Evolutionary conservation across 1,140 invertebrate genomes (phyloP).

Genomic region (Zaprionus tsacasi): DNA sequence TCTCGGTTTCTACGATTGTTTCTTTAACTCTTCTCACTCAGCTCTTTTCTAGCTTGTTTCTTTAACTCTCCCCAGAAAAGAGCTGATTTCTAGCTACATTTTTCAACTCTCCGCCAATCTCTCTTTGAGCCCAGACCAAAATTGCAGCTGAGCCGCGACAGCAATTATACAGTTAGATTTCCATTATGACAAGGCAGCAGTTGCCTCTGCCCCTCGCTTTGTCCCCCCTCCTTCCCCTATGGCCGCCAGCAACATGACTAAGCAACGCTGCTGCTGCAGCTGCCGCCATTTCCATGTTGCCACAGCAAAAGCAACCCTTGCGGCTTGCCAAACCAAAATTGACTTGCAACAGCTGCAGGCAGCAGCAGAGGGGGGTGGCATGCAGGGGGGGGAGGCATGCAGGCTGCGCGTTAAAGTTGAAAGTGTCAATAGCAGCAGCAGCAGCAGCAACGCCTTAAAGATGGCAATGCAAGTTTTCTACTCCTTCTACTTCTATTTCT

Average conservation of each 20-base stretch:
- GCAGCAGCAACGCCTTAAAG: slow-evolving; percentile 26
- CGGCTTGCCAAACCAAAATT: slow-evolving; percentile 26
- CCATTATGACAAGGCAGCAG: slow-evolving; percentile 6
- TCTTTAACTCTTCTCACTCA: neutral
- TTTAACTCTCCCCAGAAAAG: neutral
- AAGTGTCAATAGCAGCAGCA: slow-evolving; percentile 52
- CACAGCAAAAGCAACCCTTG: slow-evolving; percentile 47
- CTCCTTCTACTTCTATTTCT: neutral
- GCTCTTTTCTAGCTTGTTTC: neutral
- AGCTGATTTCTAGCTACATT: too few relatives aligned
- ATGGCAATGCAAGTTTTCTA: neutral
- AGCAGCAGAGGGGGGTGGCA: neutral
- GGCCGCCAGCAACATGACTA: neutral
- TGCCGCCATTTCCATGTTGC: slow-evolving; percentile 65
- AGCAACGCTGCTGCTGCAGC: slow-evolving; percentile 35
- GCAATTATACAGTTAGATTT: slow-evolving; percentile 47
- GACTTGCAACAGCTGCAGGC: slow-evolving; percentile 55
- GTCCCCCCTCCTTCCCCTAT: neutral
- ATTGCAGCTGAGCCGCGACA: slow-evolving; percentile 16
- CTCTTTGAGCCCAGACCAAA: neutral
- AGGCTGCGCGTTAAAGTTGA: slow-evolving; percentile 47
- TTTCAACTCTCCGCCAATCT: too few relatives aligned
- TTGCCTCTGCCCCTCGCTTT: neutral
- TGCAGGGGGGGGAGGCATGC: neutral
- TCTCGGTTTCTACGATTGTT: neutral